Evolutionary conservation across 2,797 vertebrate genomes (phyloP).

Genomic region (Vipera latastei): DNA sequence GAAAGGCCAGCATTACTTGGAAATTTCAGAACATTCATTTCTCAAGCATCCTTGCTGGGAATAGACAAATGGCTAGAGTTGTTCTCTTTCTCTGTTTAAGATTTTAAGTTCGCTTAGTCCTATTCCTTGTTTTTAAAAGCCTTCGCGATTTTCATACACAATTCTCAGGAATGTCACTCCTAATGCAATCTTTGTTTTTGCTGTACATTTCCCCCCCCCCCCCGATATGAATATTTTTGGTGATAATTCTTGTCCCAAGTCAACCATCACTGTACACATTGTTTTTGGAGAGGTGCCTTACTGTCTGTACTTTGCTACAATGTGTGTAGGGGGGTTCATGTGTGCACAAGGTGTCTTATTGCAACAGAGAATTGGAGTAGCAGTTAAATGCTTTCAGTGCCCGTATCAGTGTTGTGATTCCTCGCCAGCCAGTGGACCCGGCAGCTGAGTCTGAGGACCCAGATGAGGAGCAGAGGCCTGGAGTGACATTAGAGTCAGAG

Average conservation of each 20-base stretch:
- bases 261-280: not conserved
- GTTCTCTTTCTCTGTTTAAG: not conserved
- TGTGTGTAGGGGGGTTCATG: accelerated
- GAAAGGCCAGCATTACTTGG: not conserved
- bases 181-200: not conserved
- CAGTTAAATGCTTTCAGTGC: not conserved
- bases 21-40: not conserved
- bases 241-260: not conserved
- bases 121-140: not conserved
- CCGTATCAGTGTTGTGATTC: not conserved
- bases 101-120: not conserved
- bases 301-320: not conserved
- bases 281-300: not conserved
- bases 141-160: not conserved
- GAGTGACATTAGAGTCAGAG: too few species aligned
- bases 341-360: not conserved
- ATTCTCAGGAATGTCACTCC: not conserved
- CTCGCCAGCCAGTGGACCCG: too few species aligned
- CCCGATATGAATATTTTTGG: not conserved
- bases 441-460: too few species aligned
- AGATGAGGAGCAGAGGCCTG: too few species aligned
- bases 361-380: not conserved
- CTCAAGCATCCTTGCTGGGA: not conserved
- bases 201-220: not conserved
- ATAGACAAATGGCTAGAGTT: not conserved